Evolutionary conservation across 2,113 vertebrate genomes (phyloP), one percentile per base, ranked within the genome.

Genomic region (Saimiri boliviensis): DNA sequence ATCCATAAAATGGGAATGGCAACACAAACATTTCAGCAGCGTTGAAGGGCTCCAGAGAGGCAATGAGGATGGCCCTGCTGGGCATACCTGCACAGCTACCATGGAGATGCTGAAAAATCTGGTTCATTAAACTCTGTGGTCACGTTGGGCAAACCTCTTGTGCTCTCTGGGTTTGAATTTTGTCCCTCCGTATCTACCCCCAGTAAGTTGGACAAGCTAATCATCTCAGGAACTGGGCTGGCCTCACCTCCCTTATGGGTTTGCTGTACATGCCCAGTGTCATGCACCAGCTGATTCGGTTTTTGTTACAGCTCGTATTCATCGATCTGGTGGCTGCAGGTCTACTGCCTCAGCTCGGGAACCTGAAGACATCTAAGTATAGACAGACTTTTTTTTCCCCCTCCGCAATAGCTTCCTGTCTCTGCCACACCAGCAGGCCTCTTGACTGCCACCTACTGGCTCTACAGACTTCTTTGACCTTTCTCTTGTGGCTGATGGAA

Each of bases 321-420:
- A 98, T 97, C 95, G 81, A 88, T 98, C 98, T 82, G 99, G 98
- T 83, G 99, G 98, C 97, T 97, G 98, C 98, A 99, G 99, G 91
- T 98, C 99, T 98, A 99, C 98, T 92, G 54, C 98, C 97, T 99
- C 99, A 68, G 98, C 99, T 95, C 96, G 97, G 68, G 99, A 99
- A 97, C 98, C 98, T 98, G 99, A 99, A 97, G 98, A 98, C 58
- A 97, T 98, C 98, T 97, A 99, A 99, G 99, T 99, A 99, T 97
- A 98, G 95, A 98, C 93, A 96, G 47, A n/a, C 42, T 85, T 74
- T 97, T 97, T 82, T 82, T 79, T 82, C 97, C 54, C 97, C 93
- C 95, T 73, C 91, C 88, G 96, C 98, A 94, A 74, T 9, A 71
- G 91, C 85, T 95, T 70, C 97, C 74, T 96, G 56, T 97, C 89